A percentile compares a stretch with the other conserved stretches of the same genome.
Conservation (phyloP, 2,113 vertebrate species). For the Neolamprologus falcicula region DNA sequence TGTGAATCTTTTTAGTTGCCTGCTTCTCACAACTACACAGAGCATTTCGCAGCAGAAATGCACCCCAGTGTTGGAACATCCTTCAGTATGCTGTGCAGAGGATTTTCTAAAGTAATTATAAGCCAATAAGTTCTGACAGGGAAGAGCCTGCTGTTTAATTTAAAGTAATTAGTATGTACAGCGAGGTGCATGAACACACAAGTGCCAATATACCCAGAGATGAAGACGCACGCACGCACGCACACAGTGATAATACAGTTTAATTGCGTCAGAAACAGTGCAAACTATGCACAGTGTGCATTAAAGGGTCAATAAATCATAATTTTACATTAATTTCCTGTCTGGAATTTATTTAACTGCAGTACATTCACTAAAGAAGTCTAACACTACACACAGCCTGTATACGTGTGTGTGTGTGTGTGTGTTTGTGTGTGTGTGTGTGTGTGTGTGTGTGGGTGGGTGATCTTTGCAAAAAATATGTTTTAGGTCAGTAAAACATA, state of each 20-base stretch:
- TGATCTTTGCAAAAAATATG: neutral
- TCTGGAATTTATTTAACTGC: conserved; percentile 8
- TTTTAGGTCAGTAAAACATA: neutral
- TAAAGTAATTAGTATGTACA: conserved; percentile 13
- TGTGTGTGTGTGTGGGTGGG: neutral
- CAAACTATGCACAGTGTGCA: neutral
- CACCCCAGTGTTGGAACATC: neutral
- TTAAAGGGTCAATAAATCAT: conserved; percentile 1
- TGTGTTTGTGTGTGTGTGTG: neutral
- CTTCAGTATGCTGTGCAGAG: neutral
- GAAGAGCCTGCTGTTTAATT: conserved; percentile 9
- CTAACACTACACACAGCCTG: neutral
- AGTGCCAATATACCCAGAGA: neutral
- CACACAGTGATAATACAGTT: conserved; percentile 3
- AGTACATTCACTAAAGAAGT: neutral
- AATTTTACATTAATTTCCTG: neutral
- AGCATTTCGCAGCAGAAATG: neutral
- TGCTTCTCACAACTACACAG: neutral
- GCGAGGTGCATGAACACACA: neutral
- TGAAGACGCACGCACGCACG: neutral
- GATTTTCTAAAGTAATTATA: conserved; percentile 12
- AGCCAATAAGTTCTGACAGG: neutral
- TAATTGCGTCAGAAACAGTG: conserved; percentile 11
- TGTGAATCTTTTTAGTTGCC: neutral
- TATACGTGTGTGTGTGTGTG: neutral